Evolutionary conservation across 2,113 vertebrate species (phyloP).

Genomic region (Xiphias gladius): DNA sequence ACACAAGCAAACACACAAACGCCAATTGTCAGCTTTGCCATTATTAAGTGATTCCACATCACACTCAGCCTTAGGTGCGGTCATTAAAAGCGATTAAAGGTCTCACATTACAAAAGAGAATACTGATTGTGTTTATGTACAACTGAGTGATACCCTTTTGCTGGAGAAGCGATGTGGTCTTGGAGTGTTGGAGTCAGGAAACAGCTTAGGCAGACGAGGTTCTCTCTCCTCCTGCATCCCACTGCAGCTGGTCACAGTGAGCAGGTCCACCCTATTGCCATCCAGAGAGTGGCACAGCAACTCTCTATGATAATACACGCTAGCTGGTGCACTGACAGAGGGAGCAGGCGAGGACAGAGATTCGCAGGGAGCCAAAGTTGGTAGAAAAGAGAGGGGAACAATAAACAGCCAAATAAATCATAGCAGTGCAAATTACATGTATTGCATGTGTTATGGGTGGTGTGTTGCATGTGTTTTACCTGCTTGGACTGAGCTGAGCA

Average conservation of each 20-base stretch:
- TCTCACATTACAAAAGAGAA: not conserved
- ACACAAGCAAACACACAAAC: not conserved
- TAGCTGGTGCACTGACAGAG: slow-evolving; percentile 82
- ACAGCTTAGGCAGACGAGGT: slow-evolving; percentile 92
- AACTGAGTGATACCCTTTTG: slow-evolving; percentile 86
- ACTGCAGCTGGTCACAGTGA: slow-evolving; percentile 94
- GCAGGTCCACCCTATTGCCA: slow-evolving; percentile 92
- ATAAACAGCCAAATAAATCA: not conserved
- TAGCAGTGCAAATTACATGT: not conserved
- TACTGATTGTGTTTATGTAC: not conserved
- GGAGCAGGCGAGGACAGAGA: not conserved
- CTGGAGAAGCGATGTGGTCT: slow-evolving; percentile 89
- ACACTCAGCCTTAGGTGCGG: not conserved
- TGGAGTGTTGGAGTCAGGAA: slow-evolving; percentile 89
- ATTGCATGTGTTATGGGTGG: not conserved
- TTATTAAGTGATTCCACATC: not conserved
- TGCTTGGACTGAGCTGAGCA: slow-evolving; percentile 85
- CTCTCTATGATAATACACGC: slow-evolving; percentile 95
- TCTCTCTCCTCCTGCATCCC: slow-evolving; percentile 93
- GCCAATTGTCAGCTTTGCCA: not conserved
- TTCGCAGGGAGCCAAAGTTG: not conserved
- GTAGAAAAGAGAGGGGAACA: not conserved
- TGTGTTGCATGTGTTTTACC: slow-evolving; percentile 77
- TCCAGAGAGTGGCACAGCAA: slow-evolving; percentile 94
- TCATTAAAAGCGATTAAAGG: not conserved